Base-by-base conservation (phyloP, 2,113 vertebrate species). In the Dicrurus megarhynchus region DNA sequence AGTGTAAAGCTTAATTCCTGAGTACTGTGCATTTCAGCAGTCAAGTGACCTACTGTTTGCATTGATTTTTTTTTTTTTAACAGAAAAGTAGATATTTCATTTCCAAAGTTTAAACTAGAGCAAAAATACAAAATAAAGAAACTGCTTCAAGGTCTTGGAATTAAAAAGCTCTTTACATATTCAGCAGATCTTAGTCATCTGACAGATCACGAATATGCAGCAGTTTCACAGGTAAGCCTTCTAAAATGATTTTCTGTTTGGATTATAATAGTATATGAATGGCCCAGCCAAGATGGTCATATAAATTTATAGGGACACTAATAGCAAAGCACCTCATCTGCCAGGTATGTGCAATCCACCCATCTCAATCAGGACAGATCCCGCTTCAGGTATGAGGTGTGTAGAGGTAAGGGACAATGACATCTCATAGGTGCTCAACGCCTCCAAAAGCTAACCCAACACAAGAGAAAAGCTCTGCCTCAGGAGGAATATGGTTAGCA, bases 31-130 rank as follows among this genome's bases (percentile, higher is more conserved):
- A 33, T 70, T 84, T 86, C 64, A 81, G 41, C 46, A 75, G 64
- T n/a, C 21, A 80, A 35, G 15, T 56, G 24, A 84, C 35, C 23
- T 65, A 64, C 10, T 18, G 24, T 59, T 53, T 44, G 30, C n/a
- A 53, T 4, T 70, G 11, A 60, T 16, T 56, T 19, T 22, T 7
- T 28, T 60, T 87, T 87, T 81, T 64, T 85, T 41, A 80, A 82
- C 91, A 99, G 99, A 41, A 98, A 98, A 97, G 93, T 98, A 82
- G 99, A 99, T 46, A 96, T 99, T 91, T 97, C 97, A 78, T 93
- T 99, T 84, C 99, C 99, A 26, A 99, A 99, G 95, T 99, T 99
- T 96, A 99, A 98, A 97, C 96, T 99, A 97, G 98, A 99, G 67
- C 98, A 98, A 92, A 98, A 98, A 20, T 99, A 99, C 59, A 93